Evolutionary conservation across 2,797 vertebrate genomes (phyloP).

Genomic region (Acrocephalus scirpaceus): DNA sequence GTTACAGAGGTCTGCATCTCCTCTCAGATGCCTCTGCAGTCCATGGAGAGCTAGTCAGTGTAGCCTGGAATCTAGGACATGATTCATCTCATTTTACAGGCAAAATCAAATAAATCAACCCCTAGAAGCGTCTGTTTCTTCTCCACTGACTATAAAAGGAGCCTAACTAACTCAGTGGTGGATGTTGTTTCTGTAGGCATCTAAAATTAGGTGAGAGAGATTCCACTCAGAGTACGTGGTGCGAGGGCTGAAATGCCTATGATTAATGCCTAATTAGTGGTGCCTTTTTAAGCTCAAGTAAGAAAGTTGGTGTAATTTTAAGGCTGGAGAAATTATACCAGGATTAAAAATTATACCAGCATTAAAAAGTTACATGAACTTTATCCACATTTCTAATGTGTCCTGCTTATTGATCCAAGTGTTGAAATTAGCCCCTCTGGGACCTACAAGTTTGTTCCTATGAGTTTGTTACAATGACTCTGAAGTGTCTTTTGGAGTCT

Average conservation of each 20-base stretch:
- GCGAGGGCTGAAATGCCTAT: background rate
- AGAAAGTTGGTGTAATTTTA: background rate
- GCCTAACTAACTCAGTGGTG: background rate
- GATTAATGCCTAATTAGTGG: slow-evolving; percentile 42
- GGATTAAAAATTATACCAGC: background rate
- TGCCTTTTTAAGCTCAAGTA: background rate
- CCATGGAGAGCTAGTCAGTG: background rate
- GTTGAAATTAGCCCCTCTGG: background rate
- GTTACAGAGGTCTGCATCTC: background rate
- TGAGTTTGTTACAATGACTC: background rate
- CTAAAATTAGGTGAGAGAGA: slow-evolving; percentile 64
- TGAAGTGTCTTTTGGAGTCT: background rate
- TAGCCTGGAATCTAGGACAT: slow-evolving; percentile 18
- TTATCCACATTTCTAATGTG: background rate
- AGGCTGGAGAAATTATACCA: background rate
- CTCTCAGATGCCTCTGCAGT: background rate
- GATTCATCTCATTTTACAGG: slow-evolving; percentile 25
- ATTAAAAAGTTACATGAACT: background rate
- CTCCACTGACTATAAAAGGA: slow-evolving; percentile 66
- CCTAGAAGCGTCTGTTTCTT: slow-evolving; percentile 10
- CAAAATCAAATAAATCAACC: slow-evolving; percentile 42
- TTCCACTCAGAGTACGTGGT: slow-evolving; percentile 20
- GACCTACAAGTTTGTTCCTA: background rate
- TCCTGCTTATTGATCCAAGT: background rate
- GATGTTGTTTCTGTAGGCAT: slow-evolving; percentile 53